phyloP scores from a whole-genome alignment of 2,113 vertebrate species.

The Melanocharis versteri region DNA sequence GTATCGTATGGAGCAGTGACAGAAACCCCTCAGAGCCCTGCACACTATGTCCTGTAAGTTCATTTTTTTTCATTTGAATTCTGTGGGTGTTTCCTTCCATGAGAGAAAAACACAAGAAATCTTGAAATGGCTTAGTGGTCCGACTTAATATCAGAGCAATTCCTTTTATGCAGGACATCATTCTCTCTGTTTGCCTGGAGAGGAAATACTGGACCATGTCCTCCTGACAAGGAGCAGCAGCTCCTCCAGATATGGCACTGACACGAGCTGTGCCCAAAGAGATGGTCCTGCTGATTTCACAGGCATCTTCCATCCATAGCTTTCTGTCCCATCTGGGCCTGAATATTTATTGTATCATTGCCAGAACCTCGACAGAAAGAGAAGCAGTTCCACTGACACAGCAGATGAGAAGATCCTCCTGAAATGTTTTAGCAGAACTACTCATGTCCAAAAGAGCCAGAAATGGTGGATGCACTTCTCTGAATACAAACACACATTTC shows the following conservation, averaged over 20 bases:
- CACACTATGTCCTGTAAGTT: not conserved
- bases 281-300: not conserved
- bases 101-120: not conserved
- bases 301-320: not conserved
- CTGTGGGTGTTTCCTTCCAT: not conserved
- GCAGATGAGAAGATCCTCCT: not conserved
- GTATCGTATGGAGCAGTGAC: not conserved
- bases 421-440: not conserved
- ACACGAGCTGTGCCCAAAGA: not conserved
- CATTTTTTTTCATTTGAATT: not conserved
- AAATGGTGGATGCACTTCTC: not conserved
- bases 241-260: not conserved
- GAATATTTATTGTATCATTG: not conserved
- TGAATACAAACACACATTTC: not conserved
- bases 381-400: not conserved
- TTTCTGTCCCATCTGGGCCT: not conserved
- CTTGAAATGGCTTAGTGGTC: not conserved
- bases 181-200: not conserved
- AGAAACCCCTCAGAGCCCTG: not conserved
- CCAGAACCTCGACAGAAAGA: not conserved
- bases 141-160: not conserved
- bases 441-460: not conserved
- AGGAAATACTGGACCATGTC: not conserved
- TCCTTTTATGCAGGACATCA: not conserved
- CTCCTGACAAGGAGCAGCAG: not conserved